Base-by-base conservation (phyloP, 1,140 invertebrate species). In the Oedothorax gibbosus region DNA sequence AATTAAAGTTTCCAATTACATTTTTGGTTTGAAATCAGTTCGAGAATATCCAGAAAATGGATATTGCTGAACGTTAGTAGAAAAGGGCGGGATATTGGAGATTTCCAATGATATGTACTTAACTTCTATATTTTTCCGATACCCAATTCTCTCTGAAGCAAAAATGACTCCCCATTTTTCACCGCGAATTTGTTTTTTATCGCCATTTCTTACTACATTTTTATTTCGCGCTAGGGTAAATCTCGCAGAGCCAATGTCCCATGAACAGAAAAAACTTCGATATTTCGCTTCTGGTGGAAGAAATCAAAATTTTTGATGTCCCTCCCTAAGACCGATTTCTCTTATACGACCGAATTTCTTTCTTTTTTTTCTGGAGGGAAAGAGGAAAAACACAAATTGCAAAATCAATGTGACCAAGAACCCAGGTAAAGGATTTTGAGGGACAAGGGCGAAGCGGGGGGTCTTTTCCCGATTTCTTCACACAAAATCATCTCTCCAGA, bases 371-470 rank as follows among this genome's bases (percentile, higher is more conserved):
- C 49, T 66, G 11, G 49, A 10, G 12, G 12, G 35, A 35, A 35
- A 35, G 65, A 49, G 21, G 20, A 76, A 76, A 82, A 68, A 76
- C 57, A 79, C 54, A 76, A 71, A 75, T 68, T 75, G 64, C 65
- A 86, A 86, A 84, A 84, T 84, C 81, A 84, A 84, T 84, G 81
- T 75, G 81, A 75, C 81, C 81, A 53, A 84, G 81, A 73, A 84
- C 72, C 60, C 81, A 84, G 81, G 81, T 84, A 84, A 84, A 84
- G 81, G 81, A 84, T 84, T 84, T 68, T 11, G 56, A 62, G 81
- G 57, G 56, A 82, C 21, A 69, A 20, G 69, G 73, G 57, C 62
- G 69, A 64, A 69, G 69, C 35, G 35, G 35, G 35, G 35, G 35
- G 35, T 35, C 35, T 35, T 35, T 35, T 73, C 80, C 80, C 68